Base-by-base conservation (phyloP, 2,797 vertebrate genomes). In the Anguilla pacifica region DNA sequence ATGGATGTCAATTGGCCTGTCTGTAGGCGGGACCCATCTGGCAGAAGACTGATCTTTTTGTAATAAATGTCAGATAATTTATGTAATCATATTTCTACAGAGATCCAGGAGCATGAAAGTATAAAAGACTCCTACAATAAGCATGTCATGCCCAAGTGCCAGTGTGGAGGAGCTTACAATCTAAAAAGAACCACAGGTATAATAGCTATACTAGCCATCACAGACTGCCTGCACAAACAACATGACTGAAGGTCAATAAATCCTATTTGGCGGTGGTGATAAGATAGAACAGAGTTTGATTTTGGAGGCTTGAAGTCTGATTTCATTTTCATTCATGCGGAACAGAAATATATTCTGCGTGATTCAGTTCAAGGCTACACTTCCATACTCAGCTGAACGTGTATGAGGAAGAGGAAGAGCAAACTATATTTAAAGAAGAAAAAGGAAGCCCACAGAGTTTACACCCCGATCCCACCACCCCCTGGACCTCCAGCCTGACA, bases 401-500 rank as follows among this genome's bases (percentile, higher is more conserved):
- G 74, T 43, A 39, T 79, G 17, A 79, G 35, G 39, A 72, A 72
- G 28, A 17, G 67, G 67, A 70, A 70, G 72, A 19, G 59, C 59
- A 64, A 64, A 25, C 59, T 64, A 64, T 2, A 6, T 67, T 67
- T n/a, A 43, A 79, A 79, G 22, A 43, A 43, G 1, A 6, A 3
- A 43, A 43, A 43, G 1, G 3, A 79, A 46, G 70, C 70, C 22
- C 10, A 13, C 25, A 35, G 70, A 15, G 19, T 74, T n/a, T n/a
- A n/a, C 74, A 22, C 7, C 74, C 6, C 64, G 9, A 70, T 70
- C 64, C 64, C 25, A 70, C 35, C 74, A 43, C 87, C 88, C 35
- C 17, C 51, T 3, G 22, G 77, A 88, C 87, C 89, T 43, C 31
- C 88, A 84, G 67, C 15, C 22, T 25, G 10, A 84, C 43, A n/a